phyloP scores from a whole-genome alignment of 2,888 invertebrate genomes.

The Endotricha flammealis region DNA sequence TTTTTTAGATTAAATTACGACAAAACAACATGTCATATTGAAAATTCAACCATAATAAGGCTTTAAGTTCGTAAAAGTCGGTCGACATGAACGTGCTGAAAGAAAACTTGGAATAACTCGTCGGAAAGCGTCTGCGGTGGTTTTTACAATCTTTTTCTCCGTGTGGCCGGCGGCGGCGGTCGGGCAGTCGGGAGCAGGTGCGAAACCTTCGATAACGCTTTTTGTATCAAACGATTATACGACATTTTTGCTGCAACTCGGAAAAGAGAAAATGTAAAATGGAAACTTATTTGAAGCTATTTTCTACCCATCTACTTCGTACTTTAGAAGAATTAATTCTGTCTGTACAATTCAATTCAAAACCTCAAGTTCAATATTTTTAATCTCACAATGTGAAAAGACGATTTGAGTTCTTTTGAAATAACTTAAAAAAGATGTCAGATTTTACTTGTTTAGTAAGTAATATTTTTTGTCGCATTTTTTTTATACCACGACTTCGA shows the following conservation, averaged over 20 bases:
- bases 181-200: constrained; percentile 36
- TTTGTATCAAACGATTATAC: constrained; percentile 34
- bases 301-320: constrained; percentile 8
- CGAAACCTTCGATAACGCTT: constrained; percentile 37
- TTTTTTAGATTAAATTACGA: no score
- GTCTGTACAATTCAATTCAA: no score
- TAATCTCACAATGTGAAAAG: not conserved
- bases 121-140: constrained; percentile 9
- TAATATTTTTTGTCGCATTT: no score
- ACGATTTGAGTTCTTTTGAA: no score
- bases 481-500: no score
- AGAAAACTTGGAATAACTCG: constrained; percentile 13
- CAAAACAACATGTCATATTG: constrained; percentile 5
- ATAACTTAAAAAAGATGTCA: no score
- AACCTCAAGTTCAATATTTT: not conserved
- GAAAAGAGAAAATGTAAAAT: constrained; percentile 16
- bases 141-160: constrained; percentile 20
- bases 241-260: constrained; percentile 25
- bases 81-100: constrained; percentile 7
- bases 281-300: constrained; percentile 17
- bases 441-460: no score
- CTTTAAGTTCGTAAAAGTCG: constrained; percentile 1
- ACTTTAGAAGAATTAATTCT: constrained; percentile 1
- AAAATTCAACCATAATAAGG: constrained; percentile 7
- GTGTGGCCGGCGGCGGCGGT: constrained; percentile 21